phyloP scores from a whole-genome alignment of 2,888 invertebrate genomes.

The Pyrgus malvae region DNA sequence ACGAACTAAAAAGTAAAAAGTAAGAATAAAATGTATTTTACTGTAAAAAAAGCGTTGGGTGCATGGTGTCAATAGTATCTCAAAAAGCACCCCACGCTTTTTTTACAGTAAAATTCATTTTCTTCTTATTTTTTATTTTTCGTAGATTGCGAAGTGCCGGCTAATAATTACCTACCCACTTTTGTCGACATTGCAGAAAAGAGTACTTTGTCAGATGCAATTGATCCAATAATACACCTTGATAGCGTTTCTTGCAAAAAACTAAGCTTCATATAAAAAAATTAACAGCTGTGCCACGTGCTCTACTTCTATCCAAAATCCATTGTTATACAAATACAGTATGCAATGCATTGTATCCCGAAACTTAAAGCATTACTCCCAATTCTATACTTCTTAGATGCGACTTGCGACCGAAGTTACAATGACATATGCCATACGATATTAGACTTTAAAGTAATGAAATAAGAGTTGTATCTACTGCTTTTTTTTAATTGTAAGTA shows the following conservation, averaged over 20 bases:
- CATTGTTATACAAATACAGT: slow-evolving; percentile 31
- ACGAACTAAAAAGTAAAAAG: too few relatives aligned
- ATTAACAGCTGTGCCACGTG: slow-evolving; percentile 43
- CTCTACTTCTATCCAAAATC: slow-evolving; percentile 51
- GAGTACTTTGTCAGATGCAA: not conserved
- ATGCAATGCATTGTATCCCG: slow-evolving; percentile 19
- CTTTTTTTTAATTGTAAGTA: not conserved
- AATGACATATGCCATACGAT: not conserved
- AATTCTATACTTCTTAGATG: slow-evolving; percentile 1
- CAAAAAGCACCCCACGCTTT: too few relatives aligned
- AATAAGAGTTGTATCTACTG: not conserved
- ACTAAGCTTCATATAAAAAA: not conserved
- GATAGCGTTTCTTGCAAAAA: not conserved
- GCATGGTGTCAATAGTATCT: too few relatives aligned
- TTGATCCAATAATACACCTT: not conserved
- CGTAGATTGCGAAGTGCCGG: not conserved
- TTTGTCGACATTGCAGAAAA: not conserved
- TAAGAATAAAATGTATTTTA: too few relatives aligned
- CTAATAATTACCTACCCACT: not conserved
- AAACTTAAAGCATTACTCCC: slow-evolving; percentile 12
- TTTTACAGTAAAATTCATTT: not conserved
- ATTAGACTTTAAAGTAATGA: not conserved
- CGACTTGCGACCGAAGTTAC: not conserved
- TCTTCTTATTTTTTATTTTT: not conserved
- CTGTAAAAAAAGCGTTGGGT: too few relatives aligned